Evolutionary conservation across 2,888 invertebrate genomes (phyloP), one percentile per base, ranked within the genome.

Genomic region (Hypena proboscidalis): DNA sequence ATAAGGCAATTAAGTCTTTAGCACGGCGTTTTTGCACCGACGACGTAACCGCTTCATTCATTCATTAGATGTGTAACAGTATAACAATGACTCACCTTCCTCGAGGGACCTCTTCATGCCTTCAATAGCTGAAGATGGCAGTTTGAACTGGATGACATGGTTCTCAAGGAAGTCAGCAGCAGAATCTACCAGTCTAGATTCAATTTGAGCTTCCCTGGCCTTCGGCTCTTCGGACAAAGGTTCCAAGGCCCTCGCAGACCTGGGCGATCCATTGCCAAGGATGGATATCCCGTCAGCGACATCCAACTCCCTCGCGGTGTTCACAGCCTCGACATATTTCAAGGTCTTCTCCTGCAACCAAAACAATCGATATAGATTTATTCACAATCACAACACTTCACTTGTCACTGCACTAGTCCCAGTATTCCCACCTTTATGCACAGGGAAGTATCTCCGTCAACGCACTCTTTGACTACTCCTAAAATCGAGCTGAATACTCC

Each of bases 131-230:
- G 94, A 93, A 49, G 94, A 93, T 20, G 96, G 96, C 27, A 97
- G 90, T 76, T 94, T 95, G 77, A 97, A 94, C 81, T 97, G 96
- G 58, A 97, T 92, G 19, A 95, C 95, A 80, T 96, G 96, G 53
- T 95, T 94, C 66, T 95, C 94, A 62, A 97, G 88, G 92, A 96
- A 96, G 61, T 95, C 93, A 58, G 95, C 94, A 37, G 96, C 92
- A 53, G 94, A 93, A 71, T 97, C 96, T 41, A 95, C 91, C 51
- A 97, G 90, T 54, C 95, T 92, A 10, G 93, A 92, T 69, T 96
- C 95, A n/a, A 96, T 91, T 61, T 94, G 94, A 27, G 93, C 92
- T 81, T 96, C 95, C 46, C 95, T 93, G 26, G 94, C 94, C 70
- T 94, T 94, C 21, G 93, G 92, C 67, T 96, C 95, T 26, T 93